Base-by-base conservation (phyloP, 2,113 vertebrate species). In the Heterotis niloticus region DNA sequence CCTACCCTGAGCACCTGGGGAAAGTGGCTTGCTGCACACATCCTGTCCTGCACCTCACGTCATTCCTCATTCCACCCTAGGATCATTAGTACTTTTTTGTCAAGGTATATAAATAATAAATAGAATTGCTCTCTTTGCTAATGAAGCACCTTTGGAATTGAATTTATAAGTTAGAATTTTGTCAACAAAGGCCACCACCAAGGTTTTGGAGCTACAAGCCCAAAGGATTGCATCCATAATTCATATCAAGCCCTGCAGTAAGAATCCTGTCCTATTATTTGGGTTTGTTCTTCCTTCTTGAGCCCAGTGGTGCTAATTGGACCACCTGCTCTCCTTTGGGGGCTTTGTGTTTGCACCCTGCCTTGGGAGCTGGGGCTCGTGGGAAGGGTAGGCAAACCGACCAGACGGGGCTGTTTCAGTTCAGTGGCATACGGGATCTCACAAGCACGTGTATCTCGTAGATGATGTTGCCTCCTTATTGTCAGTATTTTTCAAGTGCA, bases 191-290 rank as follows among this genome's bases (percentile, higher is more conserved):
- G 23, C 71, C 14, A 26, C 52, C 56, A 54, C 57, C 52, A 74
- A 74, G 71, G 26, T 54, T 44, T 44, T 44, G 34, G 3, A 44
- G 34, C 7, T 44, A 44, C 34, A 44, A 44, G 7, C 52, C n/a
- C 52, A 74, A 57, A 74, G 71, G 51, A 57, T 52, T 54, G 14
- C 24, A 74, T 74, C 57, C 54, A 74, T 74, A 74, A 74, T 74
- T 74, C 54, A 74, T 74, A 28, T 52, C 28, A 23, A n/a, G 7
- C 71, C 16, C 52, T 57, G 71, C 54, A 57, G 71, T 74, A n/a
- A n/a, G 52, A 74, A 74, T 56, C 71, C 54, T 23, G 71, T 44
- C 34, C 2, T 44, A 62, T 74, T 74, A 74, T 74, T 24, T 74
- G 71, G 54, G 52, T 74, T 54, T 72, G 20, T 72, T 29, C 34